These are phyloP conservation scores for Sweltsa coloradensis DNA, from an alignment of 1,140 invertebrate genomes.

Conservation along the genomic window DNA sequence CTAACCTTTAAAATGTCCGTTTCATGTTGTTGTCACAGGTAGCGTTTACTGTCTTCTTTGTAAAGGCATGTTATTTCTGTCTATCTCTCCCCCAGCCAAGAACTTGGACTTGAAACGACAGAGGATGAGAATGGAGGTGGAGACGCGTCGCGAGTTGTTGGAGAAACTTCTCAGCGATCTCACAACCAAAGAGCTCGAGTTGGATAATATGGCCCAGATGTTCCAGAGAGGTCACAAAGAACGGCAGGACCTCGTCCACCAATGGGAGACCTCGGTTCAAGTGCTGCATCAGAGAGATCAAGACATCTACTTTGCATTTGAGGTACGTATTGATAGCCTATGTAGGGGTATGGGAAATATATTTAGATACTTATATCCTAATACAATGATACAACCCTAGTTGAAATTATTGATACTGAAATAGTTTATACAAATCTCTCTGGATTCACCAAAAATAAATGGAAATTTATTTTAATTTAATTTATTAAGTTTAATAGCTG, in stretches of 20 bases:
- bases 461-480: too few species aligned
- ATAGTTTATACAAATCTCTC: too few species aligned
- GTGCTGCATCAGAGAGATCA: conserved; percentile 28
- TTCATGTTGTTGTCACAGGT: too few species aligned
- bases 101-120: conserved; percentile 31
- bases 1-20: too few species aligned
- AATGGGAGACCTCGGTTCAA: conserved; percentile 29
- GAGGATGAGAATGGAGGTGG: conserved; percentile 25
- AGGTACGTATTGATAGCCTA: conserved; percentile 21
- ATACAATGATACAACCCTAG: too few species aligned
- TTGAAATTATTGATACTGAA: too few species aligned
- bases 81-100: conserved; percentile 17
- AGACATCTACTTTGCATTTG: conserved; percentile 22
- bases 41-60: too few species aligned
- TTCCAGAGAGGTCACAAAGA: conserved; percentile 28
- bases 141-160: conserved; percentile 19
- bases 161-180: conserved; percentile 24
- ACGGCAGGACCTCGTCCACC: conserved; percentile 28
- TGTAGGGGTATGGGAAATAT: too few species aligned
- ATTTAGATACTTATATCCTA: too few species aligned
- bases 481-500: too few species aligned
- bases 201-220: conserved; percentile 29
- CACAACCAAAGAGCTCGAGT: conserved; percentile 26
- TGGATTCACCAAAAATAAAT: too few species aligned
- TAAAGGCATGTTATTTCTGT: too few species aligned